phyloP scores from a whole-genome alignment of 1,140 invertebrate genomes.

The Scylla paramamosain region DNA sequence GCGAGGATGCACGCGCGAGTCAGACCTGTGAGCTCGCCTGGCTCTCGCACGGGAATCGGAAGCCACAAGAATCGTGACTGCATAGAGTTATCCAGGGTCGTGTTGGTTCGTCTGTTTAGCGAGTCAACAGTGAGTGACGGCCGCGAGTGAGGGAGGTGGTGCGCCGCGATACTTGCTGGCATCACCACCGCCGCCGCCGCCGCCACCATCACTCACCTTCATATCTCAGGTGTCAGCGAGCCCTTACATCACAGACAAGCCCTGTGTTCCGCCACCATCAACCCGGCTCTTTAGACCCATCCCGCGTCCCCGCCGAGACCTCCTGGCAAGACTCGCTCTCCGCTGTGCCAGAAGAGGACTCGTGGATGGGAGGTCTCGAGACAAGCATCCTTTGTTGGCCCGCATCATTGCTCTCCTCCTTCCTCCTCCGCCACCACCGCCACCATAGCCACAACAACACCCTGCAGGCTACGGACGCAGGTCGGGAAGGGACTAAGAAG shows the following conservation, averaged over 20 bases:
- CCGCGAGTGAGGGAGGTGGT: slow-evolving; percentile 12
- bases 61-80: slow-evolving; percentile 51
- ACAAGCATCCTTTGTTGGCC: neutral
- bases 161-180: neutral
- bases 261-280: slow-evolving; percentile 18
- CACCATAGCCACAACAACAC: neutral
- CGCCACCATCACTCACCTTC: slow-evolving; percentile 42
- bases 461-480: neutral
- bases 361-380: neutral
- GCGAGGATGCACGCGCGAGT: neutral
- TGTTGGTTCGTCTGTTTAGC: slow-evolving; percentile 62
- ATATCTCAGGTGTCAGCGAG: slow-evolving; percentile 45
- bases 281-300: neutral
- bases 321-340: neutral
- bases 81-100: slow-evolving; percentile 65
- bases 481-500: no score
- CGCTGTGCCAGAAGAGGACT: neutral
- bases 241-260: slow-evolving; percentile 19
- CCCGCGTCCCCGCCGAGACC: neutral
- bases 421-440: neutral
- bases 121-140: slow-evolving; percentile 54
- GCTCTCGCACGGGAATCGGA: slow-evolving; percentile 25
- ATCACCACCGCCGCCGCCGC: slow-evolving; percentile 12
- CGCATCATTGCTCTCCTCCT: neutral
- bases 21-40: neutral